Evolutionary conservation across 1,140 invertebrate species (phyloP), one percentile per base, ranked within the genome.

Genomic region (Lysiphlebus fabarum): DNA sequence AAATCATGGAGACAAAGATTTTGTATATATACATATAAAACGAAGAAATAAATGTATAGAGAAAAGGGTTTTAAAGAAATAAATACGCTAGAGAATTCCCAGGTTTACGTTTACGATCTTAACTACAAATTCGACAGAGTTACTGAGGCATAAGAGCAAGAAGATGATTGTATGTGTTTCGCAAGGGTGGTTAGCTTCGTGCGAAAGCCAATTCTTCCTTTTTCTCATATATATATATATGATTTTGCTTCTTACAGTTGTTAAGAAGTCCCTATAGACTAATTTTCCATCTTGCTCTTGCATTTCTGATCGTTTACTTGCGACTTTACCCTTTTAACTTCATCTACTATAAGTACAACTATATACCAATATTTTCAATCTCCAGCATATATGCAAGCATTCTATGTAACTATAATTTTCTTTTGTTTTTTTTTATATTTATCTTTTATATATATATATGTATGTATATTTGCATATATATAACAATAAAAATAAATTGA

Each of bases 91-190:
- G 62, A 64, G 73, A 77, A 79, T 74, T 76, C 75, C 73, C 75
- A 76, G 74, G 76, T 76, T 79, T 75, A 77, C 75, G 72, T 79
- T 79, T 79, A 79, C 72, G 74, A 72, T 69, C 72, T 73, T 71
- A 76, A 76, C 74, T 79, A 77, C 74, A 79, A 79, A 79, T 79
- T 79, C 76, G 77, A 76, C 75, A 72, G 70, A 79, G 72, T 76
- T 74, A 76, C 67, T 73, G 73, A 72, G 70, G 74, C 75, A 73
- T 76, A 75, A 70, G 72, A 70, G 70, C n/a, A n/a, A n/a, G 45
- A 26, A 26, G 14, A 8, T 26, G 47, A 49, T 49, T 49, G 70
- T 72, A 71, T 71, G 72, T 72, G 75, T 79, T 73, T 79, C 75
- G 69, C 69, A 72, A 76, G 74, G 75, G 75, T 73, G 72, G 71